Evolutionary conservation across 2,888 invertebrate species (phyloP).

Genomic region (Unio delphinus): DNA sequence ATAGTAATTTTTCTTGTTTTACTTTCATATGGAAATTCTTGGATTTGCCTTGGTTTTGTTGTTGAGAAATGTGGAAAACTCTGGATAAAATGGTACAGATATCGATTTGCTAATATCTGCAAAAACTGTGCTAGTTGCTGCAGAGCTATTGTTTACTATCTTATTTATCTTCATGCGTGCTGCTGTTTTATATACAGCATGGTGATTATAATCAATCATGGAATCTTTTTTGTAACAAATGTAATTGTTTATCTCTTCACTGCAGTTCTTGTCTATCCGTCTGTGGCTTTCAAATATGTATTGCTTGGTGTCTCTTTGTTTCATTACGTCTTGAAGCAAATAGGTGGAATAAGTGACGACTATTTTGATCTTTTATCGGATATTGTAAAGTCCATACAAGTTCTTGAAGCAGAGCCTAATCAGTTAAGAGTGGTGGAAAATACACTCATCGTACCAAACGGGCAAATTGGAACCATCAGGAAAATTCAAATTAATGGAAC

Average conservation of each 20-base stretch:
- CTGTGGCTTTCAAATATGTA: conserved; percentile 17
- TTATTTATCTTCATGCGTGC: no score
- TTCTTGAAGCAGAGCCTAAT: conserved; percentile 6
- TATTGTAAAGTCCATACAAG: conserved; percentile 6
- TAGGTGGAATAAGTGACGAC: conserved; percentile 7
- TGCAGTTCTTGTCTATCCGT: conserved; percentile 17
- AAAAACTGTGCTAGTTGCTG: no score
- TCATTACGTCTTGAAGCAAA: conserved; percentile 16
- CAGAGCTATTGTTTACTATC: not conserved
- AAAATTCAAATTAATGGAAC: no score
- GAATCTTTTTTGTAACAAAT: conserved; percentile 15
- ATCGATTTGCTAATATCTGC: no score
- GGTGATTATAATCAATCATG: conserved; percentile 3
- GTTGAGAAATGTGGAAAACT: not conserved
- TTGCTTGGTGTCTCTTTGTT: conserved; percentile 13
- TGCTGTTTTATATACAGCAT: not conserved
- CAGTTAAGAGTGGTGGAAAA: conserved; percentile 3
- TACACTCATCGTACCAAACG: conserved; percentile 6
- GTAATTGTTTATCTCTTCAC: conserved; percentile 15
- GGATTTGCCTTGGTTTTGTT: not conserved
- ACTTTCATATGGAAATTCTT: conserved; percentile 9
- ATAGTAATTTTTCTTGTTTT: conserved; percentile 5
- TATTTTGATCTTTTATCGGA: conserved; percentile 21
- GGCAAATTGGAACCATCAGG: no score
- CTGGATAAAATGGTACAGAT: no score